phyloP scores from a whole-genome alignment of 2,113 vertebrate species.

The Oriolus oriolus region DNA sequence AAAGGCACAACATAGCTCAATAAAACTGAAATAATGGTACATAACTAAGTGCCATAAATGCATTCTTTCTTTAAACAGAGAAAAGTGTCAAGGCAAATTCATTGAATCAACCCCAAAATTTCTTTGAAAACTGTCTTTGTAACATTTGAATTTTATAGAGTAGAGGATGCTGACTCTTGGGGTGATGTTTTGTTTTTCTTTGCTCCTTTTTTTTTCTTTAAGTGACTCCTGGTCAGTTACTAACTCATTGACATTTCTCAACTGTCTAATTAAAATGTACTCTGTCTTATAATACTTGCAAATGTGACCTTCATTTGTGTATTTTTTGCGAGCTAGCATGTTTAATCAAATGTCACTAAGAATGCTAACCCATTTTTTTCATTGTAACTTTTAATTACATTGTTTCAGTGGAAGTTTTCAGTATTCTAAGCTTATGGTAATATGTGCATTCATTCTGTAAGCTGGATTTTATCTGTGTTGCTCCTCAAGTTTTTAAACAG shows the following conservation, averaged over 20 bases:
- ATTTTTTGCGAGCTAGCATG: conserved; percentile 65
- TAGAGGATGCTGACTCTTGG: not conserved
- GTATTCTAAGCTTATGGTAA: not conserved
- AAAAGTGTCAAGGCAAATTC: not conserved
- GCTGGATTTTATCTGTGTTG: not conserved
- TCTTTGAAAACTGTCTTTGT: not conserved
- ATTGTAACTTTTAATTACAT: conserved; percentile 64
- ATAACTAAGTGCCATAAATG: no score
- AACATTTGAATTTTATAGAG: not conserved
- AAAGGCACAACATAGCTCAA: not conserved
- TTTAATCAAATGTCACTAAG: conserved; percentile 78
- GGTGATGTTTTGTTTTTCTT: conserved; percentile 24
- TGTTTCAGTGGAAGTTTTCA: conserved; percentile 22
- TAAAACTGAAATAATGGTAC: not conserved
- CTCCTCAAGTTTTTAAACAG: not conserved
- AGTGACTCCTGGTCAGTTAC: conserved; percentile 64
- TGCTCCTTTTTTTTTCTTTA: not conserved
- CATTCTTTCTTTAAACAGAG: not conserved
- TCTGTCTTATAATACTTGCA: conserved; percentile 78
- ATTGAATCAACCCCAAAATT: not conserved
- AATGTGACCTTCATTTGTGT: conserved; percentile 82
- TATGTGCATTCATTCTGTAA: not conserved
- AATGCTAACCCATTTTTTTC: conserved; percentile 38
- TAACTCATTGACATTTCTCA: conserved; percentile 79
- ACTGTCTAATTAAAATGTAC: conserved; percentile 75